Evolutionary conservation across 2,113 vertebrate genomes (phyloP), one percentile per base, ranked within the genome.

Genomic region (Trachemys scripta): DNA sequence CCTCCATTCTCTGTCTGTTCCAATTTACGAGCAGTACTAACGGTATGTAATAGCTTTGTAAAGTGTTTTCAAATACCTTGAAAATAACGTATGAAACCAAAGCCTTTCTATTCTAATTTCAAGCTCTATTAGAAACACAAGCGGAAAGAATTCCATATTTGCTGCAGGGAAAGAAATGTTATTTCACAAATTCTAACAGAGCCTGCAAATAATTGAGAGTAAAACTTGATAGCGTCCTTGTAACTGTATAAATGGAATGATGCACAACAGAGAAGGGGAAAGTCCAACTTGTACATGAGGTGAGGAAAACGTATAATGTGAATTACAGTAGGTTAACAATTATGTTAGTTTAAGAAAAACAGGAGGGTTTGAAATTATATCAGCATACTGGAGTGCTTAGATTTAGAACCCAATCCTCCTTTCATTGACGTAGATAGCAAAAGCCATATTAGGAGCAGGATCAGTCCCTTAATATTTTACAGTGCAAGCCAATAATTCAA

Each of bases 371-470:
- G 22, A 76, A 76, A 45, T 45, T 76, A 20, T 47, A 47, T 76
- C 42, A 45, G 38, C 11, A n/a, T 42, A 45, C 0, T 2, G 31
- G 56, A 22, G 31, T 8, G 1, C 27, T 42, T 49, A 69, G 42
- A 1, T 45, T 75, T 22, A 81, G 59, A 8, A 56, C n/a, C 45
- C 8, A 29, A 17, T 9, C 3, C 8, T 81, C 84, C 27, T 45
- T 13, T 25, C 35, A 2, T 0, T 10, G 25, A 81, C 14, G 13
- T 1, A 0, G 50, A 51, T 45, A 76, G 72, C 22, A 24, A 76
- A 76, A 6, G 19, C 20, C 38, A 42, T 38, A 72, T 45, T 25
- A 45, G 38, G 20, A 76, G 24, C 9, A 76, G 8, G 14, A 69
- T 65, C 57, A 59, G 57, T 59, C 57, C 12, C 27, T 59, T 54